Base-by-base conservation (phyloP, 1,140 invertebrate genomes). In the Drosophila rhopaloa region DNA sequence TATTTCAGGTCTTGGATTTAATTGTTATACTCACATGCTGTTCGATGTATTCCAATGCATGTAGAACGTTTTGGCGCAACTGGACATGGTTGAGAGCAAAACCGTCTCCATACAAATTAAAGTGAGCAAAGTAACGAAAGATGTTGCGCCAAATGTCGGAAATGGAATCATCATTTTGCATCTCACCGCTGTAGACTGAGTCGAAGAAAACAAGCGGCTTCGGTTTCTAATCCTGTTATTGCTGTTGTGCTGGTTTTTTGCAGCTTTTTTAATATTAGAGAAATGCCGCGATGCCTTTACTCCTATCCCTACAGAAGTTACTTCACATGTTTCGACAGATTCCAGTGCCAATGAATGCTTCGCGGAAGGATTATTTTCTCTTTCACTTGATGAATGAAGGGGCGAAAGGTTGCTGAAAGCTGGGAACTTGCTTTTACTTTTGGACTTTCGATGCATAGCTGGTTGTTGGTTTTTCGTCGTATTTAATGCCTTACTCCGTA, bases 1-100 rank as follows among this genome's bases (percentile, higher is more conserved):
- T 24, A 24, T 24, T 24, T 24, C 24, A 24, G 29, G 6, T 7
- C 29, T 32, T 32, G 8, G 8, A 32, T 8, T 6, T 32, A 32
- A 32, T 7, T 32, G 29, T 8, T 6, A 0, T 24, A 94, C 95
- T 95, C 93, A 95, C 95, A 96, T 95, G 83, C 95, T 96, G 92
- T 97, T 97, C 35, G 96, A 96, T 76, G 96, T 97, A 93, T 97
- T 97, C 96, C 96, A 97, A 89, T 97, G 96, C 93, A 97, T 96
- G 93, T 95, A 96, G 93, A 96, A 97, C 14, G 96, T 95, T 92
- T 97, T 96, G 51, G 96, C 96, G 93, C 96, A 96, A 91, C 96
- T 96, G 72, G 96, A 96, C 83, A 95, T 94, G 13, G 95, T 95
- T 27, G 95, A 95, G 38, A 95, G 93, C 91, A 96, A 93, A 27